Evolutionary conservation across 2,888 invertebrate genomes (phyloP).

Genomic region (Cryptops parisi): DNA sequence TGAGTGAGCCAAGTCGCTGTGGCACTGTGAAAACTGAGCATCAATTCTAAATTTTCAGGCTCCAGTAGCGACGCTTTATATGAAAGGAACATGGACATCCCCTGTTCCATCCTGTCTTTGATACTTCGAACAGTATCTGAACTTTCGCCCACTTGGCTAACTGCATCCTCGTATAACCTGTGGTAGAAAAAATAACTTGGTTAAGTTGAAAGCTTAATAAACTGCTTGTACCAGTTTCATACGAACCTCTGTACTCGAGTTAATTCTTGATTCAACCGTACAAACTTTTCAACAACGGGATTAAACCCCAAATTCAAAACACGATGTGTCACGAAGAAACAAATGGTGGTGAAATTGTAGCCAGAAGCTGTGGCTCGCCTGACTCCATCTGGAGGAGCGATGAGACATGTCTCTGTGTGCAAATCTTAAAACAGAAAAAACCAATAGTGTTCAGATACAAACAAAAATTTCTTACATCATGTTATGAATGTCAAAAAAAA

Average conservation of each 20-base stretch:
- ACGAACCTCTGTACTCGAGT: constrained; percentile 48
- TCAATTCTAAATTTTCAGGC: constrained; percentile 51
- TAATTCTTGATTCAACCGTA: constrained; percentile 45
- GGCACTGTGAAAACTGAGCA: constrained; percentile 61
- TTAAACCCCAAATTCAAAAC: constrained; percentile 57
- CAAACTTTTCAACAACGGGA: constrained; percentile 36
- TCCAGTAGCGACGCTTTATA: constrained; percentile 53
- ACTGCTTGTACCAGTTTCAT: not conserved
- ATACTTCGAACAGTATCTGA: constrained; percentile 44
- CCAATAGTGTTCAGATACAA: too few species aligned
- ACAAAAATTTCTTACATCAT: not conserved
- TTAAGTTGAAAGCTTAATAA: not conserved
- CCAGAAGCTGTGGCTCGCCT: constrained; percentile 6
- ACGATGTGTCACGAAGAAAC: constrained; percentile 80
- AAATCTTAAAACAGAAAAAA: constrained; percentile 30
- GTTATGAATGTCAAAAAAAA: not conserved
- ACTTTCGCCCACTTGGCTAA: constrained; percentile 39
- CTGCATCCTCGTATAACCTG: constrained; percentile 51
- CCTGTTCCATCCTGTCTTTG: constrained; percentile 24
- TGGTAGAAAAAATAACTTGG: not conserved
- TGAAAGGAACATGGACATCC: constrained; percentile 21
- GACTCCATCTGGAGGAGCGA: constrained; percentile 42
- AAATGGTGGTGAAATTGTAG: constrained; percentile 75
- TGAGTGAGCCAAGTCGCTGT: constrained; percentile 75
- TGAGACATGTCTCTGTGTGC: constrained; percentile 59